Evolutionary conservation across 2,797 vertebrate genomes (phyloP), one percentile per base, ranked within the genome.

Genomic region (Nasua narica): DNA sequence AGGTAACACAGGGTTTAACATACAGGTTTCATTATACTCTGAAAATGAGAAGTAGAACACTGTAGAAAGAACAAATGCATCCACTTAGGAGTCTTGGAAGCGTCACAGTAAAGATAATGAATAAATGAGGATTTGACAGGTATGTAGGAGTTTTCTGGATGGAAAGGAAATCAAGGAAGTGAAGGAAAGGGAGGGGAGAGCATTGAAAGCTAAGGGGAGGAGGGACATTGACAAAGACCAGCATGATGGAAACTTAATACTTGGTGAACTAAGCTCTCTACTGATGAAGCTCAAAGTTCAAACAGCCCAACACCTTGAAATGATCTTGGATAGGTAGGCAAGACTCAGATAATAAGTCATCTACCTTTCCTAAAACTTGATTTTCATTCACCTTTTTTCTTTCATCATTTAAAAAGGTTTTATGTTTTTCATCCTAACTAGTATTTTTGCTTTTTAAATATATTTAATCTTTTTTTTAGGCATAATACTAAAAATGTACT

Each of bases 371-470:
- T 21, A 18, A 79, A 43, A 35, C 23, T 65, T 79, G 25, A 40
- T 6, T 88, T 65, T 43, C 25, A 67, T 58, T 91, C 27, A 7
- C 6, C 4, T 48, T 48, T 91, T 86, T 25, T 50, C 5, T 25
- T 72, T 93, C 46, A 27, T 67, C 52, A 23, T 85, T 85, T 87
- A 40, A 43, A 93, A 60, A n/a, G 5, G 1, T 93, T 58, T 69
- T 40, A 13, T 84, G n/a, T 35, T 92, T 43, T 27, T 2, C 4
- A 32, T n/a, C 25, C 25, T 8, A 14, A 46, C 1, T 74, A 27
- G 54, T 21, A 69, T 23, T 89, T 91, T 79, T 77, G 16, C 7
- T 77, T 54, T 67, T 74, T 69, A 37, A 29, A 58, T 62, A 19
- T 83, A 23, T 54, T 93, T 81, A 43, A 69, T 25, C 21, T 70